Base-by-base conservation (phyloP, 2,797 vertebrate species). In the Lacerta bilineata region DNA sequence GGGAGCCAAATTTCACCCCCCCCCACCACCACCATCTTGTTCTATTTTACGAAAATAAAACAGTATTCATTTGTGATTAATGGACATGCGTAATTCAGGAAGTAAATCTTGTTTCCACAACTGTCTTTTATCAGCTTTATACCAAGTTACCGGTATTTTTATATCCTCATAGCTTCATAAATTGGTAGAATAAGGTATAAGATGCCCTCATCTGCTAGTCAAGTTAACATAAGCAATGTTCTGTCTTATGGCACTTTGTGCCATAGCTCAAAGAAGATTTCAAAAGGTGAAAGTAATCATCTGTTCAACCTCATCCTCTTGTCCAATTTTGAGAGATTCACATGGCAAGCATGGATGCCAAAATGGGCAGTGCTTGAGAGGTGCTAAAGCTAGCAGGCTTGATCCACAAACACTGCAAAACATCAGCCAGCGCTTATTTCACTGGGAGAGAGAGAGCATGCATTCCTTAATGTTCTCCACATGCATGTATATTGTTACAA, bases 361-460 rank as follows among this genome's bases (percentile, higher is more conserved):
- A 64, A 17, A 46, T 13, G 84, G 29, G 61, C 82, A 7, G 46
- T 55, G 29, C 17, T 33, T 18, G 43, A 13, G 2, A 41, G 36
- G 4, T 10, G 23, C n/a, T 69, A 20, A 55, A 50, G 20, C 15
- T 64, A n/a, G 72, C 55, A 64, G n/a, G 59, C 55, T 41, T 25
- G 8, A 36, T 41, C 27, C 23, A 81, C 25, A 66, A 50, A n/a
- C 6, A 66, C 18, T 8, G 84, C 39, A 66, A 87, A 79, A 90
- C 11, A 88, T n/a, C 74, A 90, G 89, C 76, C 80, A 61, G 89
- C 91, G 72, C 5, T 27, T 82, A 72, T 80, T 69, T 80, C 72
- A 82, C 84, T 85, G 81, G 91, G 82, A 78, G 88, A 71, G 77
- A 50, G 13, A 93, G 72, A 61, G 43, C 33, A 61, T 36, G 75